Evolutionary conservation across 2,888 invertebrate genomes (phyloP).

Genomic region (Parascotia fuliginaria): DNA sequence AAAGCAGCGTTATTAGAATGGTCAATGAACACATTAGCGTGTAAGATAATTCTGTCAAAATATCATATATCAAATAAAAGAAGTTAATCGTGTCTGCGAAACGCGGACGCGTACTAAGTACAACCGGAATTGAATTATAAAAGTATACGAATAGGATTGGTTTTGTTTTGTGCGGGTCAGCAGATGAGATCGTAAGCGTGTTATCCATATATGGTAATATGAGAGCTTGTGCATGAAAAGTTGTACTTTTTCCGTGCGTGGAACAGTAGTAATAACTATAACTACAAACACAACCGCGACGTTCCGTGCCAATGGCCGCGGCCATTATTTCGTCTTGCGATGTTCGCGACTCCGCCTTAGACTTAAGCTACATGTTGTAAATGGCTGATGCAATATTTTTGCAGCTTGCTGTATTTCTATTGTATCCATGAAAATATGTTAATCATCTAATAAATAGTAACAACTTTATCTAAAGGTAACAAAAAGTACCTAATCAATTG

Average conservation of each 20-base stretch:
- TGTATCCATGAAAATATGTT: neutral
- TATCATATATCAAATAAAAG: conserved; percentile 35
- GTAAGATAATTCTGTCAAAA: conserved; percentile 37
- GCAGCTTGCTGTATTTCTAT: neutral
- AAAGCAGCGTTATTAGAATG: conserved; percentile 23
- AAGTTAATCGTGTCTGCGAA: conserved; percentile 19
- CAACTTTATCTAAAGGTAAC: neutral
- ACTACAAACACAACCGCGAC: conserved; percentile 70
- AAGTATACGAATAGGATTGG: conserved; percentile 12
- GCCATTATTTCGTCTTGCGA: conserved; percentile 65
- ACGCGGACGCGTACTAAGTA: neutral
- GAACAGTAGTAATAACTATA: conserved; percentile 57
- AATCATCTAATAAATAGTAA: neutral
- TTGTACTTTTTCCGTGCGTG: conserved; percentile 49
- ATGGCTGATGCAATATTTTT: conserved; percentile 30
- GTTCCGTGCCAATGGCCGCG: conserved; percentile 70
- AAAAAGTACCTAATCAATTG: no score
- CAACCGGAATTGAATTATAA: conserved; percentile 11
- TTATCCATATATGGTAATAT: conserved; percentile 49
- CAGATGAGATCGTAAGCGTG: conserved; percentile 37
- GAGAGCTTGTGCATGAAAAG: conserved; percentile 55
- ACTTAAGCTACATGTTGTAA: conserved; percentile 18
- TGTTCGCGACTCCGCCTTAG: conserved; percentile 27
- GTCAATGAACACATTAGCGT: conserved; percentile 32
- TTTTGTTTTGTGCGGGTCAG: conserved; percentile 8